These are phyloP conservation scores for Aldrovandia affinis DNA, from an alignment of 2,797 vertebrate species.

Conservation along the genomic window DNA sequence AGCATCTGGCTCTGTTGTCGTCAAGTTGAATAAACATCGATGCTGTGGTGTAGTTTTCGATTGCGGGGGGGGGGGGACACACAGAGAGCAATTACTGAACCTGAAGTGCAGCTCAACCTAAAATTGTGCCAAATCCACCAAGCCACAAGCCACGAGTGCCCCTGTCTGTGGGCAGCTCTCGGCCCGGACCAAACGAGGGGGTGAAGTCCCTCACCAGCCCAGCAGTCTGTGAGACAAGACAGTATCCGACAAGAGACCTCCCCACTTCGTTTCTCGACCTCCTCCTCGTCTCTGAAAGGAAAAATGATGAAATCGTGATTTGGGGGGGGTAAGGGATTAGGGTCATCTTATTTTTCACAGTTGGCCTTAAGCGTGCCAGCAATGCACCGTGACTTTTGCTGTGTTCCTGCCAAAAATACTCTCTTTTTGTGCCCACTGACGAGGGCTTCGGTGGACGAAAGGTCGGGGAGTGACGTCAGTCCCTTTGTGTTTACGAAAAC, in stretches of 20 bases:
- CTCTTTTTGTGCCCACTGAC: neutral
- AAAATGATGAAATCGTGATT: neutral
- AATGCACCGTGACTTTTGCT: too few species aligned
- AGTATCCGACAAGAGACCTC: neutral
- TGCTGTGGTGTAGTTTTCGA: neutral
- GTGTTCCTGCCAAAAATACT: neutral
- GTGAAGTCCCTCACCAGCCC: neutral
- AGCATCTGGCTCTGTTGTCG: slow-evolving; percentile 13
- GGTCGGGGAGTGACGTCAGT: neutral
- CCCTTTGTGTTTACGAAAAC: slow-evolving; percentile 6
- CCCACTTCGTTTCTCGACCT: neutral
- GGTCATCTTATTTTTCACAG: neutral
- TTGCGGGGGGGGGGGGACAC: neutral
- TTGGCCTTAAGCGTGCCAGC: neutral
- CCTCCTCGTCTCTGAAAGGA: neutral
- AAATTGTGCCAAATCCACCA: neutral
- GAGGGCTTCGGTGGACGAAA: neutral
- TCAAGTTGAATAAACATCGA: slow-evolving; percentile 1
- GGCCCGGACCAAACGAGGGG: neutral
- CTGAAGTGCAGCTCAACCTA: neutral
- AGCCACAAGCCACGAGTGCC: neutral
- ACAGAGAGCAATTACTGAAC: too few species aligned
- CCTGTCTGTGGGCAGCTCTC: neutral
- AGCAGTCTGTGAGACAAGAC: neutral
- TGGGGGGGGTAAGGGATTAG: neutral